Evolutionary conservation across 2,888 invertebrate species (phyloP).

Genomic region (Watsonalla binaria): DNA sequence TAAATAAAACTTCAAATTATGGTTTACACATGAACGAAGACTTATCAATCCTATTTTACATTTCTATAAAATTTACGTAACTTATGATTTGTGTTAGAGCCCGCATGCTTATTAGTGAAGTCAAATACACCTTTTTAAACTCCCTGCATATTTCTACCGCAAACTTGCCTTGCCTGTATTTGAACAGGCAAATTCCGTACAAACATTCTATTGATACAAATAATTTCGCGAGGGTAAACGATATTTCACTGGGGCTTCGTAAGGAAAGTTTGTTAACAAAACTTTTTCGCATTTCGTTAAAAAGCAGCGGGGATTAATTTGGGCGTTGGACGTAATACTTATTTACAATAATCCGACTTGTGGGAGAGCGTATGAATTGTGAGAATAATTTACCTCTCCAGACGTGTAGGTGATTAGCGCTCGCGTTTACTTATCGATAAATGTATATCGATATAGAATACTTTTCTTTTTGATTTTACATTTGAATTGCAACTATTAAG

Average conservation of each 20-base stretch:
- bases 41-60: constrained; percentile 36
- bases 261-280: constrained; percentile 56
- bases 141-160: constrained; percentile 41
- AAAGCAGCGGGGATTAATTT: constrained; percentile 68
- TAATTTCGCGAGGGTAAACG: constrained; percentile 58
- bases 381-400: constrained; percentile 66
- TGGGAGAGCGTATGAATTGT: constrained; percentile 64
- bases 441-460: constrained; percentile 8
- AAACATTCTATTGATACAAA: constrained; percentile 75
- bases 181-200: constrained; percentile 55
- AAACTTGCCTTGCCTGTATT: constrained; percentile 50
- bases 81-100: constrained; percentile 29
- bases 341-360: constrained; percentile 77
- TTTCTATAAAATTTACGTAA: constrained; percentile 41
- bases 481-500: too few species aligned
- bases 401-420: constrained; percentile 41
- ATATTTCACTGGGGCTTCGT: constrained; percentile 61
- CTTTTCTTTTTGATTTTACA: too few species aligned
- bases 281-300: constrained; percentile 72
- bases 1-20: constrained; percentile 28
- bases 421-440: constrained; percentile 27
- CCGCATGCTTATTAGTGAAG: constrained; percentile 70
- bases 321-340: constrained; percentile 67
- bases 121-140: constrained; percentile 74
- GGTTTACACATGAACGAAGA: constrained; percentile 24